Evolutionary conservation across 2,113 vertebrate species (phyloP), one percentile per base, ranked within the genome.

Genomic region (Paramisgurnus dabryanus): DNA sequence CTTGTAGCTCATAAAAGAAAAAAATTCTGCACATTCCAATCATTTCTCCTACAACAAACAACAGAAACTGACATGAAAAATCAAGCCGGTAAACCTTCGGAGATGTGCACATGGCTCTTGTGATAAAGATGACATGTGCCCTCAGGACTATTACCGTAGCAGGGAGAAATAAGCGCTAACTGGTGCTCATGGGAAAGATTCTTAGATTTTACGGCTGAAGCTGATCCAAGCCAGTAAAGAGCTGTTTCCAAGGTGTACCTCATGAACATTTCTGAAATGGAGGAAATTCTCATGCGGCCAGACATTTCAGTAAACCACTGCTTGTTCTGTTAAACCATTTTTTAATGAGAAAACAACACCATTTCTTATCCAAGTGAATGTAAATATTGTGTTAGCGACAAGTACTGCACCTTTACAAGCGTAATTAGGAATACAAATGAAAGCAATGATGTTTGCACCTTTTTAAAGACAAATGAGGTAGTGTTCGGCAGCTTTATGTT

Each of bases 41-140:
- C 57, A 58, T 69, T 80, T 50, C 40, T 67, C 78, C 63, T 81
- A 82, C 87, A 84, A 86, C 77, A 87, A 88, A 89, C 67, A 89
- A 68, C 74, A 76, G 22, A 61, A 55, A 79, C 18, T 82, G 17
- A 43, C 12, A 18, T 40, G 4, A 63, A 64, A 65, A 47, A 65
- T 45, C 4, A 63, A 65, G 15, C 6, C 11, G 17, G 27, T 57
- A 22, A 2, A 0, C 15, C 58, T 49, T 57, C 6, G 12, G 40
- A 39, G 4, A 27, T 57, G 8, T 47, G 17, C 15, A n/a, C 17
- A 58, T 15, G 11, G 12, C 55, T 7, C 17, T 58, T 1, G 50
- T n/a, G 55, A 17, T 58, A 18, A 7, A 58, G 55, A 58, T 15
- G 17, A n/a, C 55, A 40, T 17, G 8, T 67, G 6, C 12, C 15